Conservation (phyloP, 2,888 invertebrate genomes). For the Drosophila kambysellisi region DNA sequence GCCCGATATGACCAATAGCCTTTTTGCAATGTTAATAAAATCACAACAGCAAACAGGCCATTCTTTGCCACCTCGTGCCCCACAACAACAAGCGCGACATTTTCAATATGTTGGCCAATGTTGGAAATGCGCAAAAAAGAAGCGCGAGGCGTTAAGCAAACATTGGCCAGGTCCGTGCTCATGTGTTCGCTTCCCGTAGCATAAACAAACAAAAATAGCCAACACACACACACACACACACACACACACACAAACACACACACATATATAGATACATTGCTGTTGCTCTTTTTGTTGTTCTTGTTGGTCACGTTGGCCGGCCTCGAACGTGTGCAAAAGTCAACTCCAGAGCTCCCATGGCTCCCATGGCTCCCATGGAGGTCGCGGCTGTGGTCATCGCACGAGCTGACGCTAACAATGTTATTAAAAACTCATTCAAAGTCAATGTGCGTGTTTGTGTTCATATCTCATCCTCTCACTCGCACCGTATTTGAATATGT, state of each 20-base stretch:
- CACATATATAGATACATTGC: slow-evolving; percentile 3
- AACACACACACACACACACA: slow-evolving; percentile 13
- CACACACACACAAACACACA: slow-evolving; percentile 1
- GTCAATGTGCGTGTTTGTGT: slow-evolving; percentile 53
- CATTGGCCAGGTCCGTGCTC: slow-evolving; percentile 53
- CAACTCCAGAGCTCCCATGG: slow-evolving; percentile 29
- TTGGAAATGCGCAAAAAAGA: slow-evolving; percentile 15
- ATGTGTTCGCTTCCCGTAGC: slow-evolving; percentile 59
- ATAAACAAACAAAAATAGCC: slow-evolving; percentile 67
- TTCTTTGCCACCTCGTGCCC: background rate
- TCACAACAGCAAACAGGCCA: slow-evolving; percentile 27
- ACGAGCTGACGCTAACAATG: slow-evolving; percentile 68
- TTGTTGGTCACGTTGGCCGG: slow-evolving; percentile 26
- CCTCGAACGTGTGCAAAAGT: slow-evolving; percentile 51
- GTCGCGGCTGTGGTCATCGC: slow-evolving; percentile 55
- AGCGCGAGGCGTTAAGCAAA: slow-evolving; percentile 52
- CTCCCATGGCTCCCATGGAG: slow-evolving; percentile 19
- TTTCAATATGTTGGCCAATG: slow-evolving; percentile 52
- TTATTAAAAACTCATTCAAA: slow-evolving; percentile 79
- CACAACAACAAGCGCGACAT: slow-evolving; percentile 49
- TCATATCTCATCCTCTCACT: background rate
- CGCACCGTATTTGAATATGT: background rate
- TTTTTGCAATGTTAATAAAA: slow-evolving; percentile 45
- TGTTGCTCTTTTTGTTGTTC: slow-evolving; percentile 13
- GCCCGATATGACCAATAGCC: background rate